Percentiles rank a stretch among this genome's conserved stretches.
These are phyloP conservation scores for Polyommatus icarus DNA, from an alignment of 2,888 invertebrate species.

Conservation along the genomic window DNA sequence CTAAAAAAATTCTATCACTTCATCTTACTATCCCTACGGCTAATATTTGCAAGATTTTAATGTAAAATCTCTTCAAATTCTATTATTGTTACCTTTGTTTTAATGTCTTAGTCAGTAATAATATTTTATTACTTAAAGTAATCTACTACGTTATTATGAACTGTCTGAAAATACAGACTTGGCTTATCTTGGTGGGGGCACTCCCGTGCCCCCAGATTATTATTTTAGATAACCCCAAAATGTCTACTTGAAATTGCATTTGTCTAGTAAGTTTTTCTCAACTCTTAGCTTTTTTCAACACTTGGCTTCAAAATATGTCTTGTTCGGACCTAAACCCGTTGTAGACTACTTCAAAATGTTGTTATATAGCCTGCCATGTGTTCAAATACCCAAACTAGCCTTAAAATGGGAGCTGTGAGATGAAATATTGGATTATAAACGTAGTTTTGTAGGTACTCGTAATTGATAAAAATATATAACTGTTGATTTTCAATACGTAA, in stretches of 20 bases:
- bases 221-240: too few relatives aligned
- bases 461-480: slow-evolving; percentile 33
- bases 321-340: slow-evolving; percentile 43
- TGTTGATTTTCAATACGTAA: slow-evolving; percentile 27
- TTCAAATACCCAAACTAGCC: slow-evolving; percentile 72
- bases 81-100: too few relatives aligned
- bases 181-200: too few relatives aligned
- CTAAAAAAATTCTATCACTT: slow-evolving; percentile 33
- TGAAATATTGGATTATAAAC: slow-evolving; percentile 49
- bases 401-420: slow-evolving; percentile 74
- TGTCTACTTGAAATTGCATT: too few relatives aligned
- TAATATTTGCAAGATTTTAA: slow-evolving; percentile 42
- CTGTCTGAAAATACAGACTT: too few relatives aligned
- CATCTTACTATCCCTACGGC: slow-evolving; percentile 54
- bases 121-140: too few relatives aligned
- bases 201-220: too few relatives aligned
- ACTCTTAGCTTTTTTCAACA: not conserved
- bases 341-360: slow-evolving; percentile 48
- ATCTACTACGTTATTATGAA: too few relatives aligned
- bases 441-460: slow-evolving; percentile 43
- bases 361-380: slow-evolving; percentile 50
- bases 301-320: slow-evolving; percentile 17
- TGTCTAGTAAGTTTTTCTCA: not conserved
- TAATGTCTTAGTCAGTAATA: too few relatives aligned
- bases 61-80: not conserved